Conservation (phyloP, 2,888 invertebrate species). For the Seladonia tumulorum region DNA sequence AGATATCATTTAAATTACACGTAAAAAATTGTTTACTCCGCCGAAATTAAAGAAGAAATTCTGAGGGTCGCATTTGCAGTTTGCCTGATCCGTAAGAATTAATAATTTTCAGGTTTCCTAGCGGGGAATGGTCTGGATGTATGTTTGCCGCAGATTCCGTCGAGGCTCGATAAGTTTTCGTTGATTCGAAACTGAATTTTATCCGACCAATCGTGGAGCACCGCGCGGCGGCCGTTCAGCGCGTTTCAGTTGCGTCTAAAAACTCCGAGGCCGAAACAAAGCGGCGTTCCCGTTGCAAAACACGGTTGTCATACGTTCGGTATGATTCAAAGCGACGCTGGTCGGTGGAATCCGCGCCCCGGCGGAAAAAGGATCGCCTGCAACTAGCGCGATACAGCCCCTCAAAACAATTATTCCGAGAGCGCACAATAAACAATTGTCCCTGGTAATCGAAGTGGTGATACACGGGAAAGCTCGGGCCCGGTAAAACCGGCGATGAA, state of each 20-base stretch:
- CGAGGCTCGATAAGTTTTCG: too few relatives aligned
- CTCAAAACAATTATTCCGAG: constrained; percentile 63
- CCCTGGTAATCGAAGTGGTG: constrained; percentile 62
- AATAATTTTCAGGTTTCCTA: too few relatives aligned
- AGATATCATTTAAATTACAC: too few relatives aligned
- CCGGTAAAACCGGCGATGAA: constrained; percentile 38
- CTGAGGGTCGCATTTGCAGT: too few relatives aligned
- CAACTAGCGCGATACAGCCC: constrained; percentile 17
- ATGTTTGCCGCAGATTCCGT: too few relatives aligned
- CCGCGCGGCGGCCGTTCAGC: background rate
- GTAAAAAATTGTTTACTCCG: too few relatives aligned
- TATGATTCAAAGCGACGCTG: constrained; percentile 6
- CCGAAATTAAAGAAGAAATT: too few relatives aligned
- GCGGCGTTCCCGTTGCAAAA: background rate
- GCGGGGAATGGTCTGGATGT: too few relatives aligned
- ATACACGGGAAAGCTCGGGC: constrained; percentile 51
- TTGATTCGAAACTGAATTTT: background rate
- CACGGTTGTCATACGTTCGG: background rate
- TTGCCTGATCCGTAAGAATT: too few relatives aligned
- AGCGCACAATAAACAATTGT: constrained; percentile 63
- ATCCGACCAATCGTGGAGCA: background rate
- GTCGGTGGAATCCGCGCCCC: background rate
- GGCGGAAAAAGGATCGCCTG: constrained; percentile 10
- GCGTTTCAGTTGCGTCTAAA: background rate
- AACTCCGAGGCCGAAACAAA: background rate